Evolutionary conservation across 1,140 invertebrate genomes (phyloP).

Genomic region (Drosophila pseudoananassae): DNA sequence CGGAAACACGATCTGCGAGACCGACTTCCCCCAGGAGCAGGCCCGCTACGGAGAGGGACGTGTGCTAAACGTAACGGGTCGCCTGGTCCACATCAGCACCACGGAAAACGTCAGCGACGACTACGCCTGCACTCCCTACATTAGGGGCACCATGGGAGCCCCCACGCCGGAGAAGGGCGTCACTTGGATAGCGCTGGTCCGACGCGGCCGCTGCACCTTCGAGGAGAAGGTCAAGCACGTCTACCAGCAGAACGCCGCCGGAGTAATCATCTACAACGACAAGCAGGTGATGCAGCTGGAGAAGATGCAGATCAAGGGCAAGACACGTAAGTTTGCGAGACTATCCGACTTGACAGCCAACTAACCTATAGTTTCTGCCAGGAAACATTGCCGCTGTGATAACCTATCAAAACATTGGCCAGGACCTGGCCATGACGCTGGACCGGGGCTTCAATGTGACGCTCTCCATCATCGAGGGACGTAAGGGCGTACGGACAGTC

Average conservation of each 20-base stretch:
- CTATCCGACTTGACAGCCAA: neutral
- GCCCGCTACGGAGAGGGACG: conserved; percentile 89
- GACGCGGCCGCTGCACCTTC: conserved; percentile 90
- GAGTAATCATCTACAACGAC: conserved; percentile 91
- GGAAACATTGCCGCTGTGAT: conserved; percentile 92
- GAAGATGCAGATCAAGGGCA: conserved; percentile 89
- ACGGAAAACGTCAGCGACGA: conserved; percentile 86
- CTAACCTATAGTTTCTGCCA: conserved; percentile 71
- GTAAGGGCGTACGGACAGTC: conserved; percentile 85
- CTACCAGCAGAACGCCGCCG: conserved; percentile 88
- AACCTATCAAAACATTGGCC: conserved; percentile 90
- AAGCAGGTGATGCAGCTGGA: conserved; percentile 87
- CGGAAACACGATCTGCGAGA: conserved; percentile 49
- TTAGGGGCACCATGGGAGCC: conserved; percentile 85
- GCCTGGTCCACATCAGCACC: conserved; percentile 86
- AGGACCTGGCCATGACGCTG: conserved; percentile 88
- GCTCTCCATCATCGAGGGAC: conserved; percentile 88
- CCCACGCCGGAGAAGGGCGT: conserved; percentile 85
- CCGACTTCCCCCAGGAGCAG: conserved; percentile 85
- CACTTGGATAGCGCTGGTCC: conserved; percentile 91
- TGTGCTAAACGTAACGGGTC: conserved; percentile 86
- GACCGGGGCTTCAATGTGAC: conserved; percentile 88
- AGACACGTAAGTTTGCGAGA: conserved; percentile 85
- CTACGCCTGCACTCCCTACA: conserved; percentile 87
- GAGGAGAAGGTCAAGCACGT: conserved; percentile 91